Evolutionary conservation across 2,797 vertebrate genomes (phyloP).

Genomic region (Myotis findleyi): DNA sequence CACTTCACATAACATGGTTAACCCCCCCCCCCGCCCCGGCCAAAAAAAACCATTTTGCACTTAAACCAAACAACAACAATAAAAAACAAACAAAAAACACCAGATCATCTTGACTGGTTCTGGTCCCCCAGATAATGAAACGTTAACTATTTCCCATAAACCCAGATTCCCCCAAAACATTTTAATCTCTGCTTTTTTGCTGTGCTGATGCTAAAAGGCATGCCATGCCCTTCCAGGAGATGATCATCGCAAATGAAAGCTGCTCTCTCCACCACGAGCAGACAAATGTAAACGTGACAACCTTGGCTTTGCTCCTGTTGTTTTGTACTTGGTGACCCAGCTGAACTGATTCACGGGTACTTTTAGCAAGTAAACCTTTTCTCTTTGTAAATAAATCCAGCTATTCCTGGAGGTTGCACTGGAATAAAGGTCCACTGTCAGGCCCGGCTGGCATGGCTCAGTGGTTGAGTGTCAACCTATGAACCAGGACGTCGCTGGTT

Average conservation of each 20-base stretch:
- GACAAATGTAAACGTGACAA: background rate
- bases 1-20: background rate
- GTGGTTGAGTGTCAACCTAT: too few species aligned
- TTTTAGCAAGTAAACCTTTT: constrained; percentile 6
- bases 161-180: background rate
- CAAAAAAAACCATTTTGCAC: background rate
- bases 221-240: background rate
- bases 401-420: background rate
- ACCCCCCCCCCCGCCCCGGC: too few species aligned
- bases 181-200: constrained; percentile 2
- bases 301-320: background rate
- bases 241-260: background rate
- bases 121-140: constrained; percentile 14
- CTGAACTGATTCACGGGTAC: background rate
- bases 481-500: too few species aligned
- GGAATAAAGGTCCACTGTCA: background rate
- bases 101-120: constrained; percentile 3
- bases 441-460: background rate
- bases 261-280: background rate
- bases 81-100: background rate
- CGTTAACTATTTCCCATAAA: background rate
- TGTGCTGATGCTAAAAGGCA: constrained; percentile 21
- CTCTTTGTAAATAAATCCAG: constrained; percentile 11
- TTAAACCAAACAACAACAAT: background rate
- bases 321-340: background rate